Evolutionary conservation across 2,113 vertebrate species (phyloP), one percentile per base, ranked within the genome.

Genomic region (Mola mola): DNA sequence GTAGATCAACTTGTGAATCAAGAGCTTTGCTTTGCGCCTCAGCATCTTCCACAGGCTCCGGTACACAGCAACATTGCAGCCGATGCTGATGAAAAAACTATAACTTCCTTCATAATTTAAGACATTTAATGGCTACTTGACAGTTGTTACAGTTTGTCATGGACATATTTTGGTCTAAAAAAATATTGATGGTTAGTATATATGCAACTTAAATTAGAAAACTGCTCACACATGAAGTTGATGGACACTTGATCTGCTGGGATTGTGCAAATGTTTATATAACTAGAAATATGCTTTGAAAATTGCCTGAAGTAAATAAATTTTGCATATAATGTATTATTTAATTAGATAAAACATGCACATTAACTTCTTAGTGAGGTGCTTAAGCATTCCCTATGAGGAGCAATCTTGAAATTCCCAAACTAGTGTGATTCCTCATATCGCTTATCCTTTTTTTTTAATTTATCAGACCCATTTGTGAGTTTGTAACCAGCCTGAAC

Each of bases 401-500:
- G 8, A 20, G 22, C 31, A 26, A 15, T 0, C 43, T 16, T 33
- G 16, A 22, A 33, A 40, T 1, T 50, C 16, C 7, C 38, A 25
- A 11, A 16, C 6, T 3, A 0, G 20, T 13, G 28, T 34, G 47
- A 62, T 33, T 51, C 38, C 28, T 65, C 52, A 24, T 31, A 49
- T 68, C 71, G 17, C 28, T 9, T 81, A 51, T 64, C 13, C 25
- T 15, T 47, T 61, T 20, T 25, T 56, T 51, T 41, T 48, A 43
- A 62, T 40, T 2, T 51, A 78, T 82, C 72, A 28, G n/a, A n/a
- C n/a, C n/a, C n/a, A n/a, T n/a, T n/a, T n/a, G n/a, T 44, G 58
- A 72, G 59, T 77, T 64, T 57, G 60, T 65, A 66, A 68, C 81
- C 68, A 74, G 62, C 13, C 56, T 22, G 76, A 67, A 51, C 82